Evolutionary conservation across 2,888 invertebrate species (phyloP).

Genomic region (Cenopis cana): DNA sequence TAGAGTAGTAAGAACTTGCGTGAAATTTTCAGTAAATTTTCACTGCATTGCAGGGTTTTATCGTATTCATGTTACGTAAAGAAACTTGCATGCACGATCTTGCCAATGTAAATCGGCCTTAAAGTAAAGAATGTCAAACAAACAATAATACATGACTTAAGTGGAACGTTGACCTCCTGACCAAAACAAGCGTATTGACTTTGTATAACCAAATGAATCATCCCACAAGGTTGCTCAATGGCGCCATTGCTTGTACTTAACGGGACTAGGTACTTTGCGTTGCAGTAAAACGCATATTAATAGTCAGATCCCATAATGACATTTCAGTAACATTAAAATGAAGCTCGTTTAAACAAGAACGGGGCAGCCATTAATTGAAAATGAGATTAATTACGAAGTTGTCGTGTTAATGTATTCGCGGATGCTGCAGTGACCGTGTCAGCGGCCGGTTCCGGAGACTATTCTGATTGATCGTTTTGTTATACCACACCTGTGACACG

Average conservation of each 20-base stretch:
- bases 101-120: no score
- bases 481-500: no score
- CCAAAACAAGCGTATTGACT: conserved; percentile 11
- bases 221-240: background rate
- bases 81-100: no score
- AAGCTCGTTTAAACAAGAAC: conserved; percentile 12
- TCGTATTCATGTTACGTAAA: no score
- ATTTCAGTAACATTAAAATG: conserved; percentile 17
- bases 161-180: conserved; percentile 23
- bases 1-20: no score
- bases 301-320: conserved; percentile 4
- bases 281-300: background rate
- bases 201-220: conserved; percentile 29
- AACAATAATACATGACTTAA: background rate
- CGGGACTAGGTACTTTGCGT: background rate
- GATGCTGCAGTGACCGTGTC: conserved; percentile 22
- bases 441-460: conserved; percentile 7
- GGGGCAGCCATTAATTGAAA: conserved; percentile 26
- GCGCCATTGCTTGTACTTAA: conserved; percentile 12
- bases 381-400: conserved; percentile 30
- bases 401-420: conserved; percentile 32
- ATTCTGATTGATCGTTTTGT: conserved; percentile 20
- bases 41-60: no score
- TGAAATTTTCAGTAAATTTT: no score
- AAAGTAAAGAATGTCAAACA: no score